Evolutionary conservation across 1,140 invertebrate species (phyloP), one percentile per base, ranked within the genome.

Genomic region (Phymorhynchus buccinoides): DNA sequence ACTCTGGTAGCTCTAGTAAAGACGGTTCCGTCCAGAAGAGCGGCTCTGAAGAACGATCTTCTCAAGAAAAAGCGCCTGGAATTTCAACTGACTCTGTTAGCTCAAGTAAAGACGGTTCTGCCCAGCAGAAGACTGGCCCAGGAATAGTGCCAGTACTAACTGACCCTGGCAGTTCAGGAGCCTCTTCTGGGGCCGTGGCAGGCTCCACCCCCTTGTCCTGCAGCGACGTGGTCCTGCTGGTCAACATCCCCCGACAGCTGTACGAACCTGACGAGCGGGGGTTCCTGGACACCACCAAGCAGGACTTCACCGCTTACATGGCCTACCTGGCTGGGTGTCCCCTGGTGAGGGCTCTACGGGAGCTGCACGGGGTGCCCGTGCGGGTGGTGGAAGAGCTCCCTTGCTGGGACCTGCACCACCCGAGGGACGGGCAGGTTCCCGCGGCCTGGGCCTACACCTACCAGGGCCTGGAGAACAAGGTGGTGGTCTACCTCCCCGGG

Each of bases 381-480:
- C 37, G 35, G 37, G 62, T 83, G 14, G 66, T 83, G 2, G 6
- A 66, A 0, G 66, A 85, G 1, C 81, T 87, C 1, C 66, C 56
- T 2, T 85, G 84, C 52, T 52, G 32, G 18, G 56, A 48, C 9
- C 75, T 87, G 37, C 52, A 80, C 35, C 18, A n/a, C 6, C 22
- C 56, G 62, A 18, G 35, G 7, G 44, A 77, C 16, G 56, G 68
- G 42, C 32, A 83, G 39, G 71, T 87, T 27, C 52, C 52, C 44
- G 84, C 80, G 18, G 79, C 75, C 27, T 87, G 86, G 86, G 68
- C 82, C 39, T 87, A 83, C 86, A 68, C 86, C 30, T 87, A 85
- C 78, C 86, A 87, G 42, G 86, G 86, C 37, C 44, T 87, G 84
- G 86, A 87, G 84, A 87, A 85, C 80, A 87, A 83, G 44, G 84